Conservation (phyloP, 2,888 invertebrate species). For the Machimus atricapillus region DNA sequence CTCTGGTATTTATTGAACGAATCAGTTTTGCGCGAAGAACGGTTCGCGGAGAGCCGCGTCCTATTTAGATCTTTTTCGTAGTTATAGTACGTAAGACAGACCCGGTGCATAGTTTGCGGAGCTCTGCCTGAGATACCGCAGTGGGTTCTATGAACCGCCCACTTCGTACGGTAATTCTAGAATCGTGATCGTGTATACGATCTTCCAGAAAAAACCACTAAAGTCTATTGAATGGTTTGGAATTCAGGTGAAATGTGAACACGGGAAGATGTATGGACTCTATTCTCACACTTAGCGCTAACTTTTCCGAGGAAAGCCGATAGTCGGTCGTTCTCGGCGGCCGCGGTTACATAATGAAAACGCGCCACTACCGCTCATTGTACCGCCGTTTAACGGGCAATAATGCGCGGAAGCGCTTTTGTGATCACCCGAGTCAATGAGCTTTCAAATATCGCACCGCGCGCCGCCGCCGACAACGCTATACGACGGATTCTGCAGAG, state of each 20-base stretch:
- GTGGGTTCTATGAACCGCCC: slow-evolving; percentile 52
- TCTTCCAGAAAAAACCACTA: slow-evolving; percentile 50
- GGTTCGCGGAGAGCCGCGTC: slow-evolving; percentile 22
- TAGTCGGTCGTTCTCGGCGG: background rate
- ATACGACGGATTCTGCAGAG: background rate
- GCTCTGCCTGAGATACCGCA: background rate
- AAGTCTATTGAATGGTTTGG: slow-evolving; percentile 38
- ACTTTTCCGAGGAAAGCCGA: slow-evolving; percentile 2
- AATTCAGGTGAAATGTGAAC: slow-evolving; percentile 39
- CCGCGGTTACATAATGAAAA: background rate
- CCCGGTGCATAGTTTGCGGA: slow-evolving; percentile 5
- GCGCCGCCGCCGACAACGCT: background rate
- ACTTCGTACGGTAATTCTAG: slow-evolving; percentile 62
- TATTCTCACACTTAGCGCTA: slow-evolving; percentile 13
- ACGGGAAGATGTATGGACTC: slow-evolving; percentile 28
- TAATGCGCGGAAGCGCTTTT: background rate
- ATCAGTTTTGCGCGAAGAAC: slow-evolving; percentile 27
- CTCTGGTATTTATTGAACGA: slow-evolving; percentile 24
- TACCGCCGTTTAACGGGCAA: background rate
- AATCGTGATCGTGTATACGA: slow-evolving; percentile 60
- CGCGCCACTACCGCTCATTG: background rate
- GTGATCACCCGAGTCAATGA: background rate
- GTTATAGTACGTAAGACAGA: background rate
- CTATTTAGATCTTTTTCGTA: slow-evolving; percentile 34
- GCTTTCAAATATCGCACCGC: slow-evolving; percentile 22